Base-by-base conservation (phyloP, 2,113 vertebrate genomes). In the Copsychus sechellarum region DNA sequence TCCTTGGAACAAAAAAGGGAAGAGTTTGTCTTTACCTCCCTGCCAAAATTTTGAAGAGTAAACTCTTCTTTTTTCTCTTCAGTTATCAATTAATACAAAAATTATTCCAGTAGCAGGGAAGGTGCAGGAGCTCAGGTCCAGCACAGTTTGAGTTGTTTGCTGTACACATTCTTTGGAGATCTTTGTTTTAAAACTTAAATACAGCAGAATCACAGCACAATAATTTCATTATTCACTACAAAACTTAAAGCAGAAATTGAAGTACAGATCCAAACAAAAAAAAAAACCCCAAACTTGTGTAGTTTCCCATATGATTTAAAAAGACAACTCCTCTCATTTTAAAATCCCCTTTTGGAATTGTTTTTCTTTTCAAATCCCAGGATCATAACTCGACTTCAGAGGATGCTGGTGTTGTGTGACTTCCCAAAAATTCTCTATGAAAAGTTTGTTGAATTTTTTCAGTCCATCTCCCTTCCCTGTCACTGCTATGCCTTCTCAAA, bases 381-480 rank as follows among this genome's bases (percentile, higher is more conserved):
- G 96, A 97, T 98, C 11, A 96, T 97, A 6, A 51, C 77, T 2
- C 95, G 58, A 2, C 86, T 99, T 28, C 98, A 98, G 97, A 98
- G 89, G 66, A 97, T 97, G 92, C 95, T 99, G 86, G 98, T 99
- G 50, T 81, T 96, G 73, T 91, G 58, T 24, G 96, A 98, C 73
- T 98, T 99, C 13, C 94, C 97, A 5, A 83, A 95, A 40, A 51
- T 54, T 2, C 97, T 99, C 23, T 91, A 48, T 79, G 90, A 97
- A 2, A 98, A 98, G 50, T 97, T 99, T 23, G 64, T 98, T 23
- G 29, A 31, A 1, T 99, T 98, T 79, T 98, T 97, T 60, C 97
- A 93, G 60, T 89, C 79, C 19, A 88, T 98, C 10, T 12, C 36
- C 5, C 93, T 99, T 13, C 98, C 98, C 1, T 47, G 69, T 21